Evolutionary conservation across 2,888 invertebrate species (phyloP), one percentile per base, ranked within the genome.

Genomic region (Drosophila paracracens): DNA sequence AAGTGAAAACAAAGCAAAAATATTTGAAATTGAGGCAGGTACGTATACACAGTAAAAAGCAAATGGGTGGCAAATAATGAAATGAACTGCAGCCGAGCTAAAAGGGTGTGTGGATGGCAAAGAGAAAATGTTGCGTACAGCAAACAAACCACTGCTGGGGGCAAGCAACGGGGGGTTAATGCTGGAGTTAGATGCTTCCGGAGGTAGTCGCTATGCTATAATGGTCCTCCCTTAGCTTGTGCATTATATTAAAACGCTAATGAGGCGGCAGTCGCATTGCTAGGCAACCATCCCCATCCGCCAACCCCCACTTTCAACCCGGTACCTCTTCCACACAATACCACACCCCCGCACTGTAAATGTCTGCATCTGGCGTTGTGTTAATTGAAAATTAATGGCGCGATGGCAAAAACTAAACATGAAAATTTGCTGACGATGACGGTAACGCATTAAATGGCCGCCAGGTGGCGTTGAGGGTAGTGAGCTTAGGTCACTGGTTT

Each of bases 371-470:
- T 88, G 86, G 86, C 83, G 74, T 74, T 77, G 90, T 88, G 86
- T 87, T 87, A 87, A 87, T 87, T 87, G 86, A 87, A 87, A 87
- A 88, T 87, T 87, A 87, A 87, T 87, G 86, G 87, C 70, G 86
- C 90, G 75, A 81, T 77, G 89, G 88, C 86, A 83, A 88, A 89
- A 89, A 86, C 86, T 90, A 83, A 87, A 81, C 86, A 83, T 81
- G 81, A 81, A 87, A 58, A 76, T 87, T 84, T 88, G 89, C 87
- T 83, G 86, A 80, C 80, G 82, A 63, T 53, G 68, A 38, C 38
- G 56, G 27, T 27, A 56, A 33, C 64, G 43, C 53, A 21, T 59
- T 43, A 64, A 69, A 72, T 73, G 65, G 70, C 66, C 84, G 76
- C 58, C 89, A 89, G 89, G 87, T 83, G 89, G 68, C 73, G 86